Conservation (phyloP, 2,113 vertebrate genomes). For the Cinclus mexicanus region DNA sequence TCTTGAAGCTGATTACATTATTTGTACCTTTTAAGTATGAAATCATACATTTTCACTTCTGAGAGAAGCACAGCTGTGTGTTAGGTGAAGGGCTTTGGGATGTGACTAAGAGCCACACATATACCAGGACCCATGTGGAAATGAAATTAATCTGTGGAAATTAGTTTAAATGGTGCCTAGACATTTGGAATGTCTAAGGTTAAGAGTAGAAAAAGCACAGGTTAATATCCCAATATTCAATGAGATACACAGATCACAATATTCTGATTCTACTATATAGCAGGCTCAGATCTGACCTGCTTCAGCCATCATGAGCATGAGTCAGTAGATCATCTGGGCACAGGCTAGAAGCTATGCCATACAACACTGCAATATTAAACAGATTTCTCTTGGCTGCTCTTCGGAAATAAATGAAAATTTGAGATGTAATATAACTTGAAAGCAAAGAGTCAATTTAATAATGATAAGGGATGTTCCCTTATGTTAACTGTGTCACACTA, state of each 20-base stretch:
- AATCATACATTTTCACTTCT: neutral
- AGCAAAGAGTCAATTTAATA: neutral
- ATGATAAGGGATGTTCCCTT: neutral
- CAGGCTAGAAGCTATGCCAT: neutral
- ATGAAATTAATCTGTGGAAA: neutral
- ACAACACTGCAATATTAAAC: neutral
- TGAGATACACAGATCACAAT: neutral
- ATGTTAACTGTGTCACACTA: neutral
- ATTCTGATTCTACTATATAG: neutral
- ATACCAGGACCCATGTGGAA: neutral
- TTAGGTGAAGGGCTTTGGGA: neutral
- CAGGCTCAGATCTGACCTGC: neutral
- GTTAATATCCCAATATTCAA: neutral
- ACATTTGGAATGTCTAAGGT: neutral
- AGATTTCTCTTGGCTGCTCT: neutral
- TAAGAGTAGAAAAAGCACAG: neutral
- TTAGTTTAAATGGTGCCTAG: neutral
- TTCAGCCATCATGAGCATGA: neutral
- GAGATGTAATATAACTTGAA: neutral
- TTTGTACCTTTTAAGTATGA: neutral
- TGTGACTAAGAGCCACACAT: neutral
- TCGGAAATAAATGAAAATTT: neutral
- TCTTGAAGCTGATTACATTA: neutral
- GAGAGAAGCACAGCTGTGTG: neutral
- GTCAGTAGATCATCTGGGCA: neutral